Evolutionary conservation across 2,888 invertebrate species (phyloP), one percentile per base, ranked within the genome.

Genomic region (Panopea generosa): DNA sequence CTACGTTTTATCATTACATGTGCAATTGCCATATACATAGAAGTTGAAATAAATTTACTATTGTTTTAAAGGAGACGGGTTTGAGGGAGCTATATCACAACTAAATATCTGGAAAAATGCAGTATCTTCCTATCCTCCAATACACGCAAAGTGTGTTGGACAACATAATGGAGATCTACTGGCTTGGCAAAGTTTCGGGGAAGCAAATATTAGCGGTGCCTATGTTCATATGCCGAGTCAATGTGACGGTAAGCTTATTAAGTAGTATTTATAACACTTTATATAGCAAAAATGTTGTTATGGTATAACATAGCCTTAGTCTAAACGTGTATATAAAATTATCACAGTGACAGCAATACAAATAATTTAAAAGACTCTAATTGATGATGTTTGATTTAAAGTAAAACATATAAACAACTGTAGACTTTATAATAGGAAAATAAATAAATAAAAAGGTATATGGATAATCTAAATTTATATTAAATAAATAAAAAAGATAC

Each of bases 231-330:
- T 61, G 0, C 73, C 73, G 1, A 73, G 73, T 45, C 53, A 33
- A 16, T 73, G 73, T 62, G 73, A 73, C 43, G 73, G 73, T 73
- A 57, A 4, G 59, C 16, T 3, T 16, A 22, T 24, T 49, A 49
- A 49, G 9, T 49, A 14, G 18, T 40, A 7, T 11, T 40, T 7
- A 40, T 11, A 40, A 11, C 40, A 40, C 9, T 40, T 7, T 40
- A 7, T 11, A 16, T 40, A 40, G 7, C 40, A 40, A 40, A 11
- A 11, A 40, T 7, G 16, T 40, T 40, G 40, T 40, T 11, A 11
- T 40, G 40, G 40, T 40, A 40, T 40, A 40, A 40, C 16, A 16
- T 11, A 40, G n/a, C n/a, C n/a, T n/a, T n/a, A n/a, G n/a, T n/a
- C n/a, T n/a, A n/a, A n/a, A n/a, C n/a, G n/a, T n/a, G n/a, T n/a